phyloP scores from a whole-genome alignment of 2,888 invertebrate genomes.

The Brachylomia viminalis region DNA sequence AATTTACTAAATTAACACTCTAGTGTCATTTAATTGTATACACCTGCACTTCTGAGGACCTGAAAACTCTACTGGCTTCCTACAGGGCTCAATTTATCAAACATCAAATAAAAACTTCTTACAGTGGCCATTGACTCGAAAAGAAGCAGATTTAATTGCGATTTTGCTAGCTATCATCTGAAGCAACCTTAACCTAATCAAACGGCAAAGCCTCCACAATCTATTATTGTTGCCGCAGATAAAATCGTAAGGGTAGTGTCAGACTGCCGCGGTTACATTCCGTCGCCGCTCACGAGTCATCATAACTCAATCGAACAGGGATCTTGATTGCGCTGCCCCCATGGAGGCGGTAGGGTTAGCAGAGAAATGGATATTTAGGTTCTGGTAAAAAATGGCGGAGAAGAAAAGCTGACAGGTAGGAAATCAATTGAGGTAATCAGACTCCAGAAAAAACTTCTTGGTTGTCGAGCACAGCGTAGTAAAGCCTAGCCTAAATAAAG shows the following conservation, averaged over 20 bases:
- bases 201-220: conserved; percentile 42
- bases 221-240: conserved; percentile 62
- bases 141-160: neutral
- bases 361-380: neutral
- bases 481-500: neutral
- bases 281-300: conserved; percentile 69
- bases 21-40: no score
- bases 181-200: conserved; percentile 38
- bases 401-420: neutral
- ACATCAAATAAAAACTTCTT: no score
- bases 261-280: conserved; percentile 65
- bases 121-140: no score
- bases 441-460: neutral
- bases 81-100: no score
- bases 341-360: conserved; percentile 57
- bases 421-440: neutral
- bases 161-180: conserved; percentile 10
- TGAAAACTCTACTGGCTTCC: no score
- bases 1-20: no score
- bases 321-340: conserved; percentile 76
- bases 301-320: conserved; percentile 77
- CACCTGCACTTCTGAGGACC: no score
- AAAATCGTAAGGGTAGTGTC: conserved; percentile 64
- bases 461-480: neutral
- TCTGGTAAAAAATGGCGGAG: neutral